Evolutionary conservation across 2,797 vertebrate genomes (phyloP).

Genomic region (Emydoidea blandingii): DNA sequence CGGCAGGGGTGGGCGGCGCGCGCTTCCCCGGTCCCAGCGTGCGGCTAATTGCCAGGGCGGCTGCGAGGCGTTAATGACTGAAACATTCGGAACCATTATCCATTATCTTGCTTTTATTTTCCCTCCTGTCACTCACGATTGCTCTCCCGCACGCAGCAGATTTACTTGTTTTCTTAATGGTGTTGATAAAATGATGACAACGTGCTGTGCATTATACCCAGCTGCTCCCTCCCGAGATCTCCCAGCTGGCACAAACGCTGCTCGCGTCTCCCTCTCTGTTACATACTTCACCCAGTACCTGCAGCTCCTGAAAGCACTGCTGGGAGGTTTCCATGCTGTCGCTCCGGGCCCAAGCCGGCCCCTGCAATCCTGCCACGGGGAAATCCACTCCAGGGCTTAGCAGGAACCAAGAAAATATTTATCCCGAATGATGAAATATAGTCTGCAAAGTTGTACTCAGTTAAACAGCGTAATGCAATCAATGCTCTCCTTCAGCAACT

Average conservation of each 20-base stretch:
- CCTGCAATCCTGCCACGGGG: not conserved
- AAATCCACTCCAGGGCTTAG: not conserved
- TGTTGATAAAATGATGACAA: not conserved
- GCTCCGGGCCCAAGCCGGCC: not conserved
- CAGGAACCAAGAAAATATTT: not conserved
- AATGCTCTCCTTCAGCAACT: not conserved
- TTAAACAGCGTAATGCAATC: not conserved
- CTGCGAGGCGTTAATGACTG: not conserved
- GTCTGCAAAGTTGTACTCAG: not conserved
- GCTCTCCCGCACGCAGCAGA: not conserved
- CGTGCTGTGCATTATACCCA: not conserved
- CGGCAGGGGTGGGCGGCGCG: not conserved
- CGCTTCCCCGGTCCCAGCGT: not conserved
- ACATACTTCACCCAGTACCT: not conserved
- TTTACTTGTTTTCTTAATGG: not conserved
- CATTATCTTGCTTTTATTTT: not conserved
- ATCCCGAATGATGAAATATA: not conserved
- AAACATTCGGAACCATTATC: not conserved
- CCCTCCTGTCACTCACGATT: not conserved
- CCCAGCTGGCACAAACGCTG: not conserved
- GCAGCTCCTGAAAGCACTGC: not conserved
- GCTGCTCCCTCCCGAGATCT: not conserved
- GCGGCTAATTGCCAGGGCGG: not conserved
- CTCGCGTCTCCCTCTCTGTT: not conserved
- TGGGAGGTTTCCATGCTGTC: not conserved